These are phyloP conservation scores for Chiroxiphia lanceolata DNA, from an alignment of 2,797 vertebrate genomes.

Conservation along the genomic window DNA sequence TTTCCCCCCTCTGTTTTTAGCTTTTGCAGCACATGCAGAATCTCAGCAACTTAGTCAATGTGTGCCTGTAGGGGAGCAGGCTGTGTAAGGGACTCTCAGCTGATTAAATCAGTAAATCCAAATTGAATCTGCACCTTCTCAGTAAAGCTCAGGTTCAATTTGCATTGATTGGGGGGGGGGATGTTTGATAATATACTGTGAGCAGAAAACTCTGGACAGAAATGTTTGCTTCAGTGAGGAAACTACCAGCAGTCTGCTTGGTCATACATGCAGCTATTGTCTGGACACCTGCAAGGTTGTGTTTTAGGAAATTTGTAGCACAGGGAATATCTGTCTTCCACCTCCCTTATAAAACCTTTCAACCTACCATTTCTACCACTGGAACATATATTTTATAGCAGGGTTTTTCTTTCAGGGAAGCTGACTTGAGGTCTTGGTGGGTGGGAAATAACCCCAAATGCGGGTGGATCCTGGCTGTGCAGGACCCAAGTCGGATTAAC, in stretches of 20 bases:
- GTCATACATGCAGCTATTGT: not conserved
- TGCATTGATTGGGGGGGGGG: not conserved
- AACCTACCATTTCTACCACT: not conserved
- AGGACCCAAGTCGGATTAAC: not conserved
- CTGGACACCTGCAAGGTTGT: not conserved
- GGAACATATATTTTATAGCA: not conserved
- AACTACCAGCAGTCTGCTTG: not conserved
- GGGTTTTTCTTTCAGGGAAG: not conserved
- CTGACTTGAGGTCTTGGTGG: not conserved
- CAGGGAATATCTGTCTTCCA: not conserved
- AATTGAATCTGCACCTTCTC: not conserved
- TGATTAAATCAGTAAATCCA: constrained; percentile 9
- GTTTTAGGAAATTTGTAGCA: not conserved
- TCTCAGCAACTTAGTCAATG: not conserved
- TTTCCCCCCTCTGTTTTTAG: accelerated
- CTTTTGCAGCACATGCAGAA: not conserved
- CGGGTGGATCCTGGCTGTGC: not conserved
- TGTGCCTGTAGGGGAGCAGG: not conserved
- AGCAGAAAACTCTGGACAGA: not conserved
- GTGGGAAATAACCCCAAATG: not conserved
- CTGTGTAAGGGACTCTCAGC: not conserved
- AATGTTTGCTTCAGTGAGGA: not conserved
- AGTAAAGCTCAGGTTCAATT: not conserved
- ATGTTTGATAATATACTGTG: not conserved
- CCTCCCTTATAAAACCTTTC: not conserved